Conservation (phyloP, 1,140 invertebrate species). For the Wasmannia auropunctata region DNA sequence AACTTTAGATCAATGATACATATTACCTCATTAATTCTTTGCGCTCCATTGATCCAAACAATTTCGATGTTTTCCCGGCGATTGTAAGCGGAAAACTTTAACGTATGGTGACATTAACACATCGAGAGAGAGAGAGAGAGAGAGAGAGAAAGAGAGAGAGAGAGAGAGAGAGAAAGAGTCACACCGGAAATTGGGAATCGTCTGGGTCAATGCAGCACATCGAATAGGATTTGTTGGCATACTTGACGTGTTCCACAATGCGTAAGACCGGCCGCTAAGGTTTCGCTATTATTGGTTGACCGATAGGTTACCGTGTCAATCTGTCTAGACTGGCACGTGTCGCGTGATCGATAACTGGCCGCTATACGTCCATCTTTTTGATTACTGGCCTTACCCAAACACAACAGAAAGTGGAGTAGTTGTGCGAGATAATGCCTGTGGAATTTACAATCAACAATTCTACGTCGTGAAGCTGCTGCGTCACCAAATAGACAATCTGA, state of each 20-base stretch:
- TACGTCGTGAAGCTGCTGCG: neutral
- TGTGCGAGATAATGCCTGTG: neutral
- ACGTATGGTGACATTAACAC: neutral
- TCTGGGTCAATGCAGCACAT: conserved; percentile 27
- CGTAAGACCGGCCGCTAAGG: conserved; percentile 69
- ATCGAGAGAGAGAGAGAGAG: no score
- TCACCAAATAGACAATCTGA: neutral
- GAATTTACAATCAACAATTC: conserved; percentile 18
- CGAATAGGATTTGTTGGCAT: conserved; percentile 72
- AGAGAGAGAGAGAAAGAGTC: no score
- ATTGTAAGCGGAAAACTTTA: neutral
- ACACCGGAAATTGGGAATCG: conserved; percentile 61
- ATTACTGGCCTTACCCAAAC: conserved; percentile 54
- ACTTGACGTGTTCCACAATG: conserved; percentile 58
- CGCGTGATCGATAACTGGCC: conserved; percentile 64
- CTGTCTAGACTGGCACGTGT: conserved; percentile 73
- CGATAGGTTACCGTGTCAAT: conserved; percentile 79
- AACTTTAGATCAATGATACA: no score
- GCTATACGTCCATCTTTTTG: conserved; percentile 17
- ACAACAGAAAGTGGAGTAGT: neutral
- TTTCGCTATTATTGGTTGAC: conserved; percentile 80
- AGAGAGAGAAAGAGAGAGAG: no score
- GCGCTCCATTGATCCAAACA: neutral
- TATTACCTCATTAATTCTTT: conserved; percentile 10
- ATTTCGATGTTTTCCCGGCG: neutral